Evolutionary conservation across 2,888 invertebrate genomes (phyloP), one percentile per base, ranked within the genome.

Genomic region (Tachystola acroxantha): DNA sequence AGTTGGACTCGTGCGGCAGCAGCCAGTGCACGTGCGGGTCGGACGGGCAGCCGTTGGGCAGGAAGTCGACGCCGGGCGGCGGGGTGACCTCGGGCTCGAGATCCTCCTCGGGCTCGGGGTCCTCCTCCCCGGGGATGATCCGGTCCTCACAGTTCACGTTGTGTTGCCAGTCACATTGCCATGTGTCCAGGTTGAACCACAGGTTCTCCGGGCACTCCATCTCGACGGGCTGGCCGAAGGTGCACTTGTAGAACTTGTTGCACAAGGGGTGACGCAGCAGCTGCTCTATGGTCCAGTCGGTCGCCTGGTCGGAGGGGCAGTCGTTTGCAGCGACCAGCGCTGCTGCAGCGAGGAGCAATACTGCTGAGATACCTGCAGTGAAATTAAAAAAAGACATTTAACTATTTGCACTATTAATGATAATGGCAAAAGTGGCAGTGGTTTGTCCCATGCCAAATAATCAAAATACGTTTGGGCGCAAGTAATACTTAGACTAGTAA

Each of bases 181-280:
- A 63, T 9, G 63, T 79, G 9, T 81, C 72, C 3, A 87, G 64
- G 36, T 90, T 89, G 66, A 91, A 93, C 30, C 87, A 74, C 0
- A 92, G 73, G 9, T 85, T 87, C 0, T 64, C 49, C 0, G 89
- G 89, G 48, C 92, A 93, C 0, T 59, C 55, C 54, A 89, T 88
- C 48, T 89, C 90, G 1, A 90, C 64, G 0, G 89, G 91, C 0
- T 77, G 48, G 2, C 90, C 92, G 44, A 89, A 89, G 67, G 91
- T 90, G 57, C 92, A 93, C 55, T 91, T 91, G 36, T 92, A 82
- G 64, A 90, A 93, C 56, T 88, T 91, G 38, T 89, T 76, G 57
- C 92, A 93, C 34, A 88, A 80, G 1, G 73, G 79, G 32, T 85
- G 84, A 12, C 86, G 87, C 0, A 91, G 79, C 37, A 91, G 88